phyloP scores from a whole-genome alignment of 2,113 vertebrate genomes.

The Halcyon senegalensis region DNA sequence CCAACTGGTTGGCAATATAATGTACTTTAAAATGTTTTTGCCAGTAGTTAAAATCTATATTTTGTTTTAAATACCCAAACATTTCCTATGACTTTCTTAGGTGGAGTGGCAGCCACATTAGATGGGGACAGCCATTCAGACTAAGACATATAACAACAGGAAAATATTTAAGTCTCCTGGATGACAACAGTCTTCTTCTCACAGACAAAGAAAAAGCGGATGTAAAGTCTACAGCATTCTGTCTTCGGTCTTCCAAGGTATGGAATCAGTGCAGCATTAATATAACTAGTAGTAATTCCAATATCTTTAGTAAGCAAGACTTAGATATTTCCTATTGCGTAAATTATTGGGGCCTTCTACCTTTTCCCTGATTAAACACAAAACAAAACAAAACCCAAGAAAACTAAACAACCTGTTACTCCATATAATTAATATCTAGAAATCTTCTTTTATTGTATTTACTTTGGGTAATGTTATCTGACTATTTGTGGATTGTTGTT shows the following conservation, averaged over 20 bases:
- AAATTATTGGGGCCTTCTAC: neutral
- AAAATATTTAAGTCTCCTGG: conserved; percentile 91
- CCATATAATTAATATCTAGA: neutral
- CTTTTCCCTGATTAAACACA: neutral
- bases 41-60: neutral
- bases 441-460: neutral
- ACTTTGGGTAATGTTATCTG: neutral
- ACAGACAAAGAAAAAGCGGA: conserved; percentile 93
- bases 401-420: neutral
- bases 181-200: conserved; percentile 89
- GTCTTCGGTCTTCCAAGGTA: conserved; percentile 96
- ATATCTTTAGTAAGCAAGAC: neutral
- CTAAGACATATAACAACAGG: conserved; percentile 95
- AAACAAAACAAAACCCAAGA: neutral
- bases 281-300: neutral
- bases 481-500: neutral
- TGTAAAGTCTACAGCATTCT: conserved; percentile 93
- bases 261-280: neutral
- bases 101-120: conserved; percentile 96
- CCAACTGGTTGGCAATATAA: neutral
- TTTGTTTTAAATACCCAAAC: neutral
- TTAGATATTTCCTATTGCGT: neutral
- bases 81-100: conserved; percentile 67
- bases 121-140: conserved; percentile 94
- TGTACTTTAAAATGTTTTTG: neutral